These are phyloP conservation scores for Conus ventricosus DNA, from an alignment of 1,140 invertebrate genomes.

Conservation along the genomic window DNA sequence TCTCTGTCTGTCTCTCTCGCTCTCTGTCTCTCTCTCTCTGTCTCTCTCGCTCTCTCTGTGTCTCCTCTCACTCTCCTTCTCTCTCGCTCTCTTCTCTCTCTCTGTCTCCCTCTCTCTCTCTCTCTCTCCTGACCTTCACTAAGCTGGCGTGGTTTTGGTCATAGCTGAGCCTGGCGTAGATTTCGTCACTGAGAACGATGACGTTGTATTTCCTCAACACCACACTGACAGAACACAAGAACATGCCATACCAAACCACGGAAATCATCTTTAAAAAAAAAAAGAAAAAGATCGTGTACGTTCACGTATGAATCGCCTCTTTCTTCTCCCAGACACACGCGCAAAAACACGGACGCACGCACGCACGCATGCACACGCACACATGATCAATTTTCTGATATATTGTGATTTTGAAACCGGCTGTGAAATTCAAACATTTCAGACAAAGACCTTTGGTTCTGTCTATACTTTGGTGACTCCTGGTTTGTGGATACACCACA, in stretches of 20 bases:
- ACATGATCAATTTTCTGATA: too few relatives aligned
- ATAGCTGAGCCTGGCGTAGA: constrained; percentile 68
- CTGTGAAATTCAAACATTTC: too few relatives aligned
- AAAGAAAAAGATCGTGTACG: not conserved
- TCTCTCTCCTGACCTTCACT: constrained; percentile 60
- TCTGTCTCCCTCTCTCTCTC: not conserved
- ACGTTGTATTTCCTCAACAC: constrained; percentile 66
- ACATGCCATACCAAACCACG: not conserved
- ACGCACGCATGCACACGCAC: too few relatives aligned
- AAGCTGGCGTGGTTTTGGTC: constrained; percentile 60
- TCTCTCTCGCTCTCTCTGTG: not conserved
- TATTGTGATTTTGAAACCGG: too few relatives aligned
- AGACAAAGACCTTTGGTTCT: too few relatives aligned
- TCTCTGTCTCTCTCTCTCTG: not conserved
- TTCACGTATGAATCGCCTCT: not conserved
- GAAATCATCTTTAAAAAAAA: not conserved
- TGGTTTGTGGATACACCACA: too few relatives aligned
- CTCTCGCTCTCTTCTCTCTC: constrained; percentile 21
- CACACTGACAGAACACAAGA: constrained; percentile 45
- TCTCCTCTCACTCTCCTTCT: not conserved
- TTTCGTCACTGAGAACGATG: constrained; percentile 72
- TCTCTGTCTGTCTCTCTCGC: constrained; percentile 3
- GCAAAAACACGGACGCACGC: not conserved
- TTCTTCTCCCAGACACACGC: not conserved
- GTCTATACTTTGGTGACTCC: too few relatives aligned